Evolutionary conservation across 2,888 invertebrate species (phyloP), one percentile per base, ranked within the genome.

Genomic region (Chloromyia formosa): DNA sequence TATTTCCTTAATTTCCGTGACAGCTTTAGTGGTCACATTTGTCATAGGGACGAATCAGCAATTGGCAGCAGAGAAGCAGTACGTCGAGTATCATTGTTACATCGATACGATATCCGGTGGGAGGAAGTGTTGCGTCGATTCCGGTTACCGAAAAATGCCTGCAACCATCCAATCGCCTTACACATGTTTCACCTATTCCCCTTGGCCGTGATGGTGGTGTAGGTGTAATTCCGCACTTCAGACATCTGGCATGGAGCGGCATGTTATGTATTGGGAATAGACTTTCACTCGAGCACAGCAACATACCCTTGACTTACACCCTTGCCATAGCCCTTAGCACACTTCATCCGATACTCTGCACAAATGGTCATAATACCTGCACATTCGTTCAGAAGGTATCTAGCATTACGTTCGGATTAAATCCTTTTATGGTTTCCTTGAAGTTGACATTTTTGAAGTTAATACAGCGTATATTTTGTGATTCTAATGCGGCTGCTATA

Each of bases 1-100:
- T 35, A 69, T 54, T 69, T 69, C 68, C 68, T 69, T 69, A 69
- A 69, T 69, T 69, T 69, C 54, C 68, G 54, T 69, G 68, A 69
- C 68, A 69, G 68, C 53, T 54, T 69, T 69, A 69, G 68, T 54
- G 68, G 68, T 69, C 68, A 54, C 68, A 69, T 69, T 69, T 69
- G 68, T 69, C 68, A 69, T 69, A 69, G 5, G 16, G 27, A 40
- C 10, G 40, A 62, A 62, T 35, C 40, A 40, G 40, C 10, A n/a
- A 62, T 18, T 40, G 54, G 54, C 23, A 53, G 53, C 68, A 16
- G 68, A 16, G 68, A 69, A 69, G 27, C 54, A 69, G 54, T 16
- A 45, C 68, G 49, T 27, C n/a, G 22, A 23, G 68, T 69, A 69
- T 69, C 68, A 69, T 69, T 69, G 68, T 54, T 69, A 69, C 68